A percentile compares a stretch with the other conserved stretches of the same genome.
Evolutionary conservation across 2,888 invertebrate species (phyloP).

Genomic region (Protonemura montana): DNA sequence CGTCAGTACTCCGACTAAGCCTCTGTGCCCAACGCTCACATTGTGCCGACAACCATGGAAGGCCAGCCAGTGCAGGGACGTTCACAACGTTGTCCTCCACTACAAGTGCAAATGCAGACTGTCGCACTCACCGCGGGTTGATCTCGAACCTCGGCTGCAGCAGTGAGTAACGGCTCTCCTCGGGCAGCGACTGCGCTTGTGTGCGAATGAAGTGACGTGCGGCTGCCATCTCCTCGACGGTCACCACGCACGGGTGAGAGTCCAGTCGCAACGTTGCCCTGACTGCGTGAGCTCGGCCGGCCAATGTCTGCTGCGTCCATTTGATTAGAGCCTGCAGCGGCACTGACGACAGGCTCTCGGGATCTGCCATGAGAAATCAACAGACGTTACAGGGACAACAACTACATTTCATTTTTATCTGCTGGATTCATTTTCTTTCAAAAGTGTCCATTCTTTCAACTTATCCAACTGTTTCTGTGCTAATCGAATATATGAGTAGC

Average conservation of each 20-base stretch:
- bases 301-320: constrained; percentile 79
- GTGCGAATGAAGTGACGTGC: constrained; percentile 94
- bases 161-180: constrained; percentile 85
- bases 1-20: no score
- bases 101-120: no score
- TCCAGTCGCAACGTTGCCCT: constrained; percentile 85
- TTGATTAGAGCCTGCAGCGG: constrained; percentile 81
- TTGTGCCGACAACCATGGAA: no score
- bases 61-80: no score
- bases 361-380: constrained; percentile 61
- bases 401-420: no score
- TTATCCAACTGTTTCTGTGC: no score
- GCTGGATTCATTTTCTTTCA: no score
- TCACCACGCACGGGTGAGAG: constrained; percentile 92
- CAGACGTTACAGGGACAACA: no score
- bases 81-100: no score
- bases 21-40: no score
- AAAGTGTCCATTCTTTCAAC: no score
- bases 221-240: constrained; percentile 96
- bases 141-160: constrained; percentile 93
- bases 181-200: constrained; percentile 80
- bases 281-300: constrained; percentile 82
- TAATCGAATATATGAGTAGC: no score
- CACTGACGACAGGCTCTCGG: constrained; percentile 73
- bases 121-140: constrained; percentile 79